Evolutionary conservation across 1,140 invertebrate genomes (phyloP), one percentile per base, ranked within the genome.

Genomic region (Bombus polaris): DNA sequence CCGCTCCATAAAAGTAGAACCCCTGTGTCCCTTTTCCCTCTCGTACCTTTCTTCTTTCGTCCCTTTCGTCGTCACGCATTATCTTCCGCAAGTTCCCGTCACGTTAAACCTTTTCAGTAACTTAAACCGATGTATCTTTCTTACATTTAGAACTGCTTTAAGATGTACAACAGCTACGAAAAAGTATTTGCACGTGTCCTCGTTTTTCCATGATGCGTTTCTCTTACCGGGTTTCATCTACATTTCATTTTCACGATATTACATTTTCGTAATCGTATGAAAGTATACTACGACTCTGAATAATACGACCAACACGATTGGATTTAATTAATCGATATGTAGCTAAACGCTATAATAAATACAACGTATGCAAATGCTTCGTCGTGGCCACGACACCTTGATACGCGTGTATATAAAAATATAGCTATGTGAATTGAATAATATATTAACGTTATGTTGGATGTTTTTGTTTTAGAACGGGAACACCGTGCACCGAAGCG

Each of bases 401-500:
- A 2, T 22, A 62, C 12, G 28, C 28, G 3, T 62, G 28, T n/a
- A n/a, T 62, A 66, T 32, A 66, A 66, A 66, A 66, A 32, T 66
- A n/a, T 13, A 62, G 28, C 28, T n/a, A 62, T 12, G 28, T 3
- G 65, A 22, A 18, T 9, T 6, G 65, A 65, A 32, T 15, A 13
- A n/a, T 1, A 28, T 57, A n/a, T 32, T 74, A 28, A 81, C 44
- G 15, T 22, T 9, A 32, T 53, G 18, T 76, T 72, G n/a, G 81
- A 78, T 90, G 65, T 86, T 87, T 82, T 91, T 87, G 80, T 94
- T 93, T 83, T 91, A 94, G 93, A 94, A 81, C 86, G 89, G 91
- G 85, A 84, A 85, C 76, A 88, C 82, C 83, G 90, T 85, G 87
- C 83, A 89, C 82, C 90, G 87, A 91, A 68, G 71, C 85, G 87